Evolutionary conservation across 2,888 invertebrate genomes (phyloP).

Genomic region (Chaetogeoica ovagalla): DNA sequence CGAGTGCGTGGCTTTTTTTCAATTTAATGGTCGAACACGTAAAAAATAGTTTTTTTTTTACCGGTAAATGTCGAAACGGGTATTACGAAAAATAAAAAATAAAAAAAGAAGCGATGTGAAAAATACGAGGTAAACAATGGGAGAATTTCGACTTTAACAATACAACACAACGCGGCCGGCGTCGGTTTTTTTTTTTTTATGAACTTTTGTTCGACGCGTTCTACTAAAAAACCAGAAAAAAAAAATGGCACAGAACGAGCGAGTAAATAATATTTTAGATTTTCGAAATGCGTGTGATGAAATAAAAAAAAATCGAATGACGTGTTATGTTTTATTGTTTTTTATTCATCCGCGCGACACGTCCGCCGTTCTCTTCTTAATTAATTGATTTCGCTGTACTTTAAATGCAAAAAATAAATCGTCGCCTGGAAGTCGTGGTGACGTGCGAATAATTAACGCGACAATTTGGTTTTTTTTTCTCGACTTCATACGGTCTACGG

Average conservation of each 20-base stretch:
- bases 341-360: no score
- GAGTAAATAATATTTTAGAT: slow-evolving; percentile 24
- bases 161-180: slow-evolving; percentile 18
- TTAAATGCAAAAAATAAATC: no score
- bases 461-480: no score
- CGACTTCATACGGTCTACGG: no score
- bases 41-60: slow-evolving; percentile 16
- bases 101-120: neutral
- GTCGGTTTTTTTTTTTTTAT: neutral
- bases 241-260: neutral
- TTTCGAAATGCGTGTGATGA: no score
- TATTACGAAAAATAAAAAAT: neutral
- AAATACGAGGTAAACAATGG: slow-evolving; percentile 26
- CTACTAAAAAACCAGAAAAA: no score
- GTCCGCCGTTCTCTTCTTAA: neutral
- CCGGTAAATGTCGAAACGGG: slow-evolving; percentile 26
- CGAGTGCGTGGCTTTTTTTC: neutral
- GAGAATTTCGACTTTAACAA: slow-evolving; percentile 30
- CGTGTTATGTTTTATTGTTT: no score
- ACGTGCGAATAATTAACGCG: no score
- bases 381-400: neutral
- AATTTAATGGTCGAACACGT: neutral
- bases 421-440: no score
- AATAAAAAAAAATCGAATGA: no score
- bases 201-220: slow-evolving; percentile 1